Conservation (phyloP, 2,888 invertebrate species). For the Drosophila pegasa region DNA sequence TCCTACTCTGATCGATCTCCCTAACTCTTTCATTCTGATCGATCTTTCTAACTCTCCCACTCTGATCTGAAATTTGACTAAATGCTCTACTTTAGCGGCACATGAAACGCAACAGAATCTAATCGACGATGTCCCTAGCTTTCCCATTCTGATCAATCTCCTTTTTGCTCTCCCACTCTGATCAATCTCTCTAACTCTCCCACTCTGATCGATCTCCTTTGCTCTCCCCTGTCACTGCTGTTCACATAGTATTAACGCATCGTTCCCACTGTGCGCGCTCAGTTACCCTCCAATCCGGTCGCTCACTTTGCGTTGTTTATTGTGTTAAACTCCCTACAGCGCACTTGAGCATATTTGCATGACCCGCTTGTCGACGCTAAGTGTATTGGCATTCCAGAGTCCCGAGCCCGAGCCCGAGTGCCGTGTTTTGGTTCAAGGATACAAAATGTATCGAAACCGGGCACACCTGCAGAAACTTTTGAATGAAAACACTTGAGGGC, state of each 20-base stretch:
- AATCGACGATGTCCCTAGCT: neutral
- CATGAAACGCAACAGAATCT: slow-evolving; percentile 1
- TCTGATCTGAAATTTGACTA: neutral
- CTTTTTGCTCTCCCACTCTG: neutral
- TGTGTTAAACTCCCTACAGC: slow-evolving; percentile 74
- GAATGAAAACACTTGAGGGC: slow-evolving; percentile 69
- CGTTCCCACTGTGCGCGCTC: slow-evolving; percentile 37
- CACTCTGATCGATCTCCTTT: neutral
- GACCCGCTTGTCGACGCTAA: slow-evolving; percentile 70
- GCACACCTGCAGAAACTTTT: slow-evolving; percentile 78
- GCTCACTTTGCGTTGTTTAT: slow-evolving; percentile 67
- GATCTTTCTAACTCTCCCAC: neutral
- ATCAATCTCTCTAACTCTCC: neutral
- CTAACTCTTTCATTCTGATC: too few relatives aligned
- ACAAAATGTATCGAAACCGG: slow-evolving; percentile 61
- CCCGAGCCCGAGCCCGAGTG: slow-evolving; percentile 6
- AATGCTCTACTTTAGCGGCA: neutral
- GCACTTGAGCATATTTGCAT: slow-evolving; percentile 76
- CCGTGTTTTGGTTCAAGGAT: slow-evolving; percentile 58
- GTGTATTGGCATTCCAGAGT: slow-evolving; percentile 72
- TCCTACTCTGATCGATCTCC: too few relatives aligned
- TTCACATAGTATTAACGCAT: neutral
- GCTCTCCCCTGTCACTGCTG: neutral
- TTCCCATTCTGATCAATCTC: neutral
- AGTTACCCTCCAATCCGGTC: slow-evolving; percentile 53